A percentile compares a stretch with the other conserved stretches of the same genome.
phyloP scores from a whole-genome alignment of 2,888 invertebrate genomes.

The Tolmerus cingulatus region DNA sequence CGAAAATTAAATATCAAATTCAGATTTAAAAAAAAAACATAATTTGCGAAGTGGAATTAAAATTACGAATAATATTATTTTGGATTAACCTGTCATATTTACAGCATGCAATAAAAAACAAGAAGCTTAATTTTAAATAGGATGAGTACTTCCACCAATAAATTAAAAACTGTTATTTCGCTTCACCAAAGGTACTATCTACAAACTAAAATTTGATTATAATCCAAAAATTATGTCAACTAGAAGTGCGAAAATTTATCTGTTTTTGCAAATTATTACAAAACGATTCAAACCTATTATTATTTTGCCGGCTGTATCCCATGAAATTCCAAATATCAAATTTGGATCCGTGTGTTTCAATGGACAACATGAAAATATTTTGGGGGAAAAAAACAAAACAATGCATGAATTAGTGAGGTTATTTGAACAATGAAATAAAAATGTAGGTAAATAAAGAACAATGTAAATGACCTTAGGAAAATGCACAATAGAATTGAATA shows the following conservation, averaged over 20 bases:
- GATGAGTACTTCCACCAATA: conserved; percentile 11
- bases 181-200: not conserved
- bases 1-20: not conserved
- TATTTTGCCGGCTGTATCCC: conserved; percentile 61
- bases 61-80: not conserved
- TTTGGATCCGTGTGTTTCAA: conserved; percentile 3
- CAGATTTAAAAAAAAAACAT: not conserved
- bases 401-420: conserved; percentile 1
- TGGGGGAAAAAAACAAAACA: not conserved
- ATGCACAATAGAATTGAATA: not conserved
- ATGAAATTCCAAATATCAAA: not conserved
- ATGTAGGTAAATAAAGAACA: not conserved
- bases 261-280: conserved; percentile 5
- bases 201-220: not conserved
- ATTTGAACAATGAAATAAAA: not conserved
- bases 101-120: not conserved
- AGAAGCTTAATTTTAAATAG: not conserved
- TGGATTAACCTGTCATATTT: not conserved
- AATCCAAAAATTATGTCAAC: not conserved
- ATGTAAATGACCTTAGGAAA: not conserved
- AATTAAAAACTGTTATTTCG: not conserved
- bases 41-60: not conserved
- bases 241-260: not conserved
- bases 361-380: conserved; percentile 26
- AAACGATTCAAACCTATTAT: conserved; percentile 65